phyloP scores from a whole-genome alignment of 92 coral and sea anemone genomes.

The Zoanthus gigantus region DNA sequence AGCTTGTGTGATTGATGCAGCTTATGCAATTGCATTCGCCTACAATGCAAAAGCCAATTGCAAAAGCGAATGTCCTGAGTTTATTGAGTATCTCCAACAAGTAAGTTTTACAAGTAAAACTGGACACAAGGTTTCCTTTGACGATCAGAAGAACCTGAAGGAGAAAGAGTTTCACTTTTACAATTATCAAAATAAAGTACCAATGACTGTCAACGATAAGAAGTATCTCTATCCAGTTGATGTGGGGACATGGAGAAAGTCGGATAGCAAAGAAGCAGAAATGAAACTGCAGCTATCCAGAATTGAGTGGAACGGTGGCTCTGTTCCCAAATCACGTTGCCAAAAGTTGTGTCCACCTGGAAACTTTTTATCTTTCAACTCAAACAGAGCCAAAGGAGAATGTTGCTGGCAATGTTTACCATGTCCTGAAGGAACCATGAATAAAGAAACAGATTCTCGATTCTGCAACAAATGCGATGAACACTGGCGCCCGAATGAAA shows the following conservation, averaged over 20 bases:
- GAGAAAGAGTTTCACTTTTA: slow-evolving; percentile 67
- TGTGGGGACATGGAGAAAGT: slow-evolving; percentile 75
- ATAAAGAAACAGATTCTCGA: slow-evolving; percentile 66
- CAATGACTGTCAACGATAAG: slow-evolving; percentile 52
- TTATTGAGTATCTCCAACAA: slow-evolving; percentile 61
- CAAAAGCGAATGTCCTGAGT: slow-evolving; percentile 52
- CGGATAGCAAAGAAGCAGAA: slow-evolving; percentile 49
- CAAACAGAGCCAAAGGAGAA: slow-evolving; percentile 59
- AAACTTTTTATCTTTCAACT: slow-evolving; percentile 52
- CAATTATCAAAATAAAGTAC: slow-evolving; percentile 71
- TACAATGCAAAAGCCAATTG: slow-evolving; percentile 66
- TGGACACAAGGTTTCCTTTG: slow-evolving; percentile 78
- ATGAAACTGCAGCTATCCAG: slow-evolving; percentile 48
- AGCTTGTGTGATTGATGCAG: slow-evolving; percentile 87
- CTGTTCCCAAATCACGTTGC: slow-evolving; percentile 76
- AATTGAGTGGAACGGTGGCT: slow-evolving; percentile 81
- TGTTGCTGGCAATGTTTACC: slow-evolving; percentile 95
- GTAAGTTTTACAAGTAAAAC: slow-evolving; percentile 80
- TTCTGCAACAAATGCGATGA: slow-evolving; percentile 76
- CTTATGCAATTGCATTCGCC: slow-evolving; percentile 78
- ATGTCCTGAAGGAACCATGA: slow-evolving; percentile 74
- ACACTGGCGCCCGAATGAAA: slow-evolving; percentile 71
- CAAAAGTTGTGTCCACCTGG: slow-evolving; percentile 81
- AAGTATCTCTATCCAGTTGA: slow-evolving; percentile 61
- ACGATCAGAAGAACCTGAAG: slow-evolving; percentile 62